Evolutionary conservation across 2,888 invertebrate species (phyloP).

Genomic region (Coronaproctus castanopsis): DNA sequence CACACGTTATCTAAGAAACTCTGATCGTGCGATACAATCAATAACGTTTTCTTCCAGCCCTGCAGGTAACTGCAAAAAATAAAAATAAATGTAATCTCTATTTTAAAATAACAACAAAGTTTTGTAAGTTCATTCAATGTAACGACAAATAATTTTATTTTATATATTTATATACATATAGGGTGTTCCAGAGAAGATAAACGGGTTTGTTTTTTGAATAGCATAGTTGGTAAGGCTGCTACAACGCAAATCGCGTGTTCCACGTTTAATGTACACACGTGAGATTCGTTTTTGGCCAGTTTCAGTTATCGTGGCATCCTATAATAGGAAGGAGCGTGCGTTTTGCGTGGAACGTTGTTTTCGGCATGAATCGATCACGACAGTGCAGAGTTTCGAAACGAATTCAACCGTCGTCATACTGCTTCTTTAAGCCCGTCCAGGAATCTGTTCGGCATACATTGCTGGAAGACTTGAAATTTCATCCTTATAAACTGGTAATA

Average conservation of each 20-base stretch:
- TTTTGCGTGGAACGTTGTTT: too few relatives aligned
- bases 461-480: too few relatives aligned
- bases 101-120: neutral
- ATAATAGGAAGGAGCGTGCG: too few relatives aligned
- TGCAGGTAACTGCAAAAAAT: conserved; percentile 64
- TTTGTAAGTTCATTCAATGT: neutral
- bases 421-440: too few relatives aligned
- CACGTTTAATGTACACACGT: too few relatives aligned
- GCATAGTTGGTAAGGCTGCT: neutral
- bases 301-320: neutral
- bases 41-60: conserved; percentile 93
- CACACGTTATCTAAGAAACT: conserved; percentile 98
- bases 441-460: too few relatives aligned
- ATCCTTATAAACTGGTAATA: too few relatives aligned
- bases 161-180: neutral
- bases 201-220: neutral
- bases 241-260: neutral
- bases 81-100: conserved; percentile 5
- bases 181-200: neutral
- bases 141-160: too few relatives aligned
- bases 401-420: too few relatives aligned
- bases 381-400: too few relatives aligned
- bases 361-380: too few relatives aligned
- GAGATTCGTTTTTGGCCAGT: neutral
- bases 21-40: conserved; percentile 99